Base-by-base conservation (phyloP, 2,797 vertebrate genomes). In the Gadopsis bispinosus region DNA sequence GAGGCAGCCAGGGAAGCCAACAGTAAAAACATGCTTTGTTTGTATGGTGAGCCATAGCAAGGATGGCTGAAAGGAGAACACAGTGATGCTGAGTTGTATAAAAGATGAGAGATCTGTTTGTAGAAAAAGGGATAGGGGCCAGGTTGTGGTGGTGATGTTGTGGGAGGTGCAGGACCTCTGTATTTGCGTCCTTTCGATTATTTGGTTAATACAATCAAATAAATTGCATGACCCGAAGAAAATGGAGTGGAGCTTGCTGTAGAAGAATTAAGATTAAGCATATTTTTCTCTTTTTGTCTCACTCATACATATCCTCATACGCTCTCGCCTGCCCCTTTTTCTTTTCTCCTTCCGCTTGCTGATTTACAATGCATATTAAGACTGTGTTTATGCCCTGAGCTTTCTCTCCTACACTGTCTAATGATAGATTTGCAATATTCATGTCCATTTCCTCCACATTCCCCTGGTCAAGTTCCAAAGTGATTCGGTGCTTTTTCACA, bases 341-440 rank as follows among this genome's bases (percentile, higher is more conserved):
- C 35, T 67, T 56, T 83, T 79, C 64, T 77, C 67, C 43, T 68
- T 85, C 78, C 74, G 82, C 75, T 48, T 66, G 61, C 74, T 92
- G 93, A 93, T 94, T 92, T 93, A 93, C 51, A 80, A 92, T 76
- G 83, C 88, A 92, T 92, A 92, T 93, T 93, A 92, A 84, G 65
- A 55, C 81, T 87, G 70, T 92, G 91, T 93, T 91, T 94, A 92
- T 94, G 92, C 93, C 91, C 70, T 84, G 78, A 93, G 93, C 93
- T 75, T 80, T 87, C 78, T 85, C 85, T 89, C 79, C 75, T 69
- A 80, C 83, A 79, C 82, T 70, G 67, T 89, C 85, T 91, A 91
- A 93, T 92, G 91, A 88, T 87, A 91, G 87, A 88, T 87, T 83
- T 93, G 86, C 88, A 91, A 91, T 92, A 93, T 93, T 91, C 82